Evolutionary conservation across 2,113 vertebrate species (phyloP), one percentile per base, ranked within the genome.

Genomic region (Hyperopisus bebe): DNA sequence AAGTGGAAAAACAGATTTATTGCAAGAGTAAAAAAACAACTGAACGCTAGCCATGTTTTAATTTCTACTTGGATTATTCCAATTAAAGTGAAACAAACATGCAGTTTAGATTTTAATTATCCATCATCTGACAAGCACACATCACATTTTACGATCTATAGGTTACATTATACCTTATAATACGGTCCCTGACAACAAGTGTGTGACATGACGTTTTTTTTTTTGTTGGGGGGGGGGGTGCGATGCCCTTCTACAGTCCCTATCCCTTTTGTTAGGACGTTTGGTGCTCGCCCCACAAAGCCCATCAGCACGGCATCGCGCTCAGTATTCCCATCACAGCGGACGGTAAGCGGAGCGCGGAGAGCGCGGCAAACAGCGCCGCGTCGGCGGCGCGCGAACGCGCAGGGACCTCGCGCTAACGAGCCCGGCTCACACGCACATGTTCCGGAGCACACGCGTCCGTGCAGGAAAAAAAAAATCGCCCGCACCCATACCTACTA

Each of bases 281-380:
- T 91, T 95, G 89, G 90, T 82, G 92, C 93, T 91, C 42, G 90
- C 80, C 90, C 94, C 92, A 94, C 95, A 96, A 95, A 95, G 95
- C 92, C 90, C 92, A 93, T 95, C 94, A 94, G 93, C 94, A 94
- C 93, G 94, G 95, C 94, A 94, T 95, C 95, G 95, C 95, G 94
- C 94, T 96, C 95, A 95, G 96, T 96, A 96, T 96, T 96, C 95
- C 91, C 94, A 93, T 95, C 96, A 96, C 95, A 96, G 94, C 94
- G 94, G 93, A 91, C 89, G 91, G 88, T 70, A 91, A 93, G 93
- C 92, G 90, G 94, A 93, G 94, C 91, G 92, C 77, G 89, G 91
- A 90, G 90, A 82, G 87, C 84, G 90, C 87, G 86, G 91, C 89
- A 89, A 94, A 93, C 93, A 92, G 95, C 92, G 94, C 94, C 94